Conservation (phyloP, 2,888 invertebrate species). For the Drosophila aldrichi region DNA sequence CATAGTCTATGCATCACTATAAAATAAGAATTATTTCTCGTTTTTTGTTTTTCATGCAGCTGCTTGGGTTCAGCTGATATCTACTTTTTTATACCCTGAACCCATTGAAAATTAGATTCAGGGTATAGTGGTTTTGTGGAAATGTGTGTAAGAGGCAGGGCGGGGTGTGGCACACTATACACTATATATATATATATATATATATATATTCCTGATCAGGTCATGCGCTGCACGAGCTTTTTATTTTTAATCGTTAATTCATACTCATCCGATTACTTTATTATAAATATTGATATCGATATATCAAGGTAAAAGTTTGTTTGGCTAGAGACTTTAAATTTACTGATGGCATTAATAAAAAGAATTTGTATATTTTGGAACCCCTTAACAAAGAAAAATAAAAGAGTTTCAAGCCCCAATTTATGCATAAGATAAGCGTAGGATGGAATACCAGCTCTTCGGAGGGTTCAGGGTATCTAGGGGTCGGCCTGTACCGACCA, state of each 20-base stretch:
- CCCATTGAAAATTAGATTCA: not conserved
- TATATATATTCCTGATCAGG: not conserved
- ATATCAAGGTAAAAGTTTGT: too few species aligned
- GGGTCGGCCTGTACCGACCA: not conserved
- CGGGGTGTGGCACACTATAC: not conserved
- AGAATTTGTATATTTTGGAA: too few species aligned
- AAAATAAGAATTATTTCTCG: too few species aligned
- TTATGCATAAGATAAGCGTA: too few species aligned
- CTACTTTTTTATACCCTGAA: constrained; percentile 20
- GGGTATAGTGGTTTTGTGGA: not conserved
- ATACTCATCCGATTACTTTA: too few species aligned
- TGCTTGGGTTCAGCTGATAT: constrained; percentile 48
- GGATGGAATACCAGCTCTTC: not conserved
- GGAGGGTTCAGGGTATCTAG: not conserved
- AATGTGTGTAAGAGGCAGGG: not conserved
- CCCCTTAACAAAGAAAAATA: too few species aligned
- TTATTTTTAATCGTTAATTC: too few species aligned
- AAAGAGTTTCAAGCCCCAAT: too few species aligned
- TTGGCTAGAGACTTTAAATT: too few species aligned
- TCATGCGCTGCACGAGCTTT: too few species aligned
- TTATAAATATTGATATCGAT: too few species aligned
- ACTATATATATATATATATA: not conserved
- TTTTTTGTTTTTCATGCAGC: constrained; percentile 52
- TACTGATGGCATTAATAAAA: too few species aligned
- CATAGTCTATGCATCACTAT: not conserved